Evolutionary conservation across 2,888 invertebrate species (phyloP), one percentile per base, ranked within the genome.

Genomic region (Lutraria lutraria): DNA sequence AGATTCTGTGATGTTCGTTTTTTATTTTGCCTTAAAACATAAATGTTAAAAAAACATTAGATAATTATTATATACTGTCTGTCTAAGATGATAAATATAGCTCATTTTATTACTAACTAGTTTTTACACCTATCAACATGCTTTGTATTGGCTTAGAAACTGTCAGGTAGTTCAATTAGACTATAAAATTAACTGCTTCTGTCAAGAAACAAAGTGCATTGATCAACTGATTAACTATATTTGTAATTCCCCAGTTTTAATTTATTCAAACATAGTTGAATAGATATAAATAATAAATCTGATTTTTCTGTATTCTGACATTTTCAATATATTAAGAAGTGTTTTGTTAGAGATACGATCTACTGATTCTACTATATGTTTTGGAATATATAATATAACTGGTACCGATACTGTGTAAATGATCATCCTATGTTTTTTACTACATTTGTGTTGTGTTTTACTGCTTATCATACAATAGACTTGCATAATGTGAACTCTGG

Each of bases 1-100:
- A 87, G 87, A 83, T 56, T 68, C 87, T 87, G 87, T 87, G 87
- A 87, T 87, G 34, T 76, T 83, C 56, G 83, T 76, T 68, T 54
- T 82, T 81, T 81, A 54, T 82, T 86, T 83, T 87, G 87, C 87
- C 87, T 87, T 87, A 83, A 79, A 76, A 76, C 76, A 31, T 76
- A 76, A 76, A 76, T 76, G 34, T 76, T 19, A 1, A 34, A 19
- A 25, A 76, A 76, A 76, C 76, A 76, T 76, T n/a, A 76, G 76
- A 76, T 76, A 34, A 34, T 31, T 76, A 16, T 68, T 68, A n/a
- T 68, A 68, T 68, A 68, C 63, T 68, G n/a, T 19, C 60, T 19
- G 25, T 68, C 12, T 25, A 1, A 68, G 25, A 68, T 68, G n/a
- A 13, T n/a, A 8, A 68, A 25, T 25, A 8, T 2, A 68, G 25